Evolutionary conservation across 2,888 invertebrate genomes (phyloP), one percentile per base, ranked within the genome.

Genomic region (Cephus nigrinus): DNA sequence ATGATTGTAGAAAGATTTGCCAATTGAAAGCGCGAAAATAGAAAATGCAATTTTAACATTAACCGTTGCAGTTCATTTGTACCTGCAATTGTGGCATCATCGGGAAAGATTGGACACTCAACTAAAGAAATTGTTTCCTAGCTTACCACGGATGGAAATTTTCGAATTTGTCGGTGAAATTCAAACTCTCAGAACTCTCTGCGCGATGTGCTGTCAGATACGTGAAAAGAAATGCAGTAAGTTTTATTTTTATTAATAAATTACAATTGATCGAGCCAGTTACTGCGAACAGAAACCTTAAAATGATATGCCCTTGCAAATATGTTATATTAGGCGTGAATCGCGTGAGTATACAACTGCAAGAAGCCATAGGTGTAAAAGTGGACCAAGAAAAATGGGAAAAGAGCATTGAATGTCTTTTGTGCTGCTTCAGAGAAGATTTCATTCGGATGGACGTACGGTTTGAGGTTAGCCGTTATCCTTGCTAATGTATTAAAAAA

Each of bases 121-220:
- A 23, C 76, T 86, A 36, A 78, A 40, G 31, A 82, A 80, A 68
- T 75, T 86, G 9, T 82, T 86, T 31, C 69, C 82, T 2, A 80
- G 76, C 35, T 76, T 86, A 72, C 85, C 86, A 1, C 77, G 77
- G 0, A 76, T 86, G 15, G 69, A 75, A 79, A 73, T 80, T 32
- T 85, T 86, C 40, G 85, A 85, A 78, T 86, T 84, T 76, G 78
- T 81, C 30, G 86, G 86, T 11, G 86, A 86, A 80, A 82, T 86
- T 75, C 78, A 78, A 69, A 81, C n/a, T 30, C 32, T 86, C 12
- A 81, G 80, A 80, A 84, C 85, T 36, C 81, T 86, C 31, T 83
- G 84, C 75, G 68, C 78, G 5, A 86, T 85, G 83, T 86, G 84
- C 55, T 83, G 81, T 69, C 84, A 86, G 80, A 84, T 86, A 75